A percentile compares a stretch with the other conserved stretches of the same genome.
phyloP scores from a whole-genome alignment of 1,140 invertebrate species.

The Stratiolaelaps scimitus region DNA sequence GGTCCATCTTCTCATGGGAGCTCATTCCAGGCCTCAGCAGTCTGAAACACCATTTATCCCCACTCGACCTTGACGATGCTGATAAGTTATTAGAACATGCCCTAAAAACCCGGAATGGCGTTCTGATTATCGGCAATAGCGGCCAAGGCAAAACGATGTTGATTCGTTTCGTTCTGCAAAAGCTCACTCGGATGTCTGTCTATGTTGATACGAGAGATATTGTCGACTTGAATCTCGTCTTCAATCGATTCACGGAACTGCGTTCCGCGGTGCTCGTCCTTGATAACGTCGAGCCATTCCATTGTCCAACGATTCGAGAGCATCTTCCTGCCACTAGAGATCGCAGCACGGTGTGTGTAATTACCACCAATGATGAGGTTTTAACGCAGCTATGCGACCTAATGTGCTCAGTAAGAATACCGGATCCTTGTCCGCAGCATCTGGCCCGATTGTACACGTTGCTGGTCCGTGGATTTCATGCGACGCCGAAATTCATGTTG shows the following conservation, averaged over 20 bases:
- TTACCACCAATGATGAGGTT: too few relatives aligned
- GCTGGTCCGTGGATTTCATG: too few relatives aligned
- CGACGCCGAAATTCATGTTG: too few relatives aligned
- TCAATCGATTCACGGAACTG: background rate
- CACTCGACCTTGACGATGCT: background rate
- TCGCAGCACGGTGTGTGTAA: too few relatives aligned
- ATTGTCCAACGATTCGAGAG: too few relatives aligned
- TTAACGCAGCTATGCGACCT: too few relatives aligned
- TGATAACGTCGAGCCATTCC: background rate
- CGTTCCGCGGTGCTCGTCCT: background rate
- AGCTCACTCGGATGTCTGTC: background rate
- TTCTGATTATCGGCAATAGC: background rate
- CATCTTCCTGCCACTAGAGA: too few relatives aligned
- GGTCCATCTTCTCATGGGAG: constrained; percentile 13
- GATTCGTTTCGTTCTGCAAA: background rate
- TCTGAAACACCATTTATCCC: background rate
- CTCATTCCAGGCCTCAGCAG: background rate
- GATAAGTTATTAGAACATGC: background rate
- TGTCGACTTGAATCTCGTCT: background rate
- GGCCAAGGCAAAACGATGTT: constrained; percentile 20
- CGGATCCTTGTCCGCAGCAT: too few relatives aligned
- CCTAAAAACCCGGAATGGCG: background rate
- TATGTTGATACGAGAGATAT: background rate
- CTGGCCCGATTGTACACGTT: too few relatives aligned
- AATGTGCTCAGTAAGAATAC: too few relatives aligned